A percentile compares a stretch with the other conserved stretches of the same genome.
These are phyloP conservation scores for Neogale vison DNA, from an alignment of 2,113 vertebrate species.

Conservation along the genomic window DNA sequence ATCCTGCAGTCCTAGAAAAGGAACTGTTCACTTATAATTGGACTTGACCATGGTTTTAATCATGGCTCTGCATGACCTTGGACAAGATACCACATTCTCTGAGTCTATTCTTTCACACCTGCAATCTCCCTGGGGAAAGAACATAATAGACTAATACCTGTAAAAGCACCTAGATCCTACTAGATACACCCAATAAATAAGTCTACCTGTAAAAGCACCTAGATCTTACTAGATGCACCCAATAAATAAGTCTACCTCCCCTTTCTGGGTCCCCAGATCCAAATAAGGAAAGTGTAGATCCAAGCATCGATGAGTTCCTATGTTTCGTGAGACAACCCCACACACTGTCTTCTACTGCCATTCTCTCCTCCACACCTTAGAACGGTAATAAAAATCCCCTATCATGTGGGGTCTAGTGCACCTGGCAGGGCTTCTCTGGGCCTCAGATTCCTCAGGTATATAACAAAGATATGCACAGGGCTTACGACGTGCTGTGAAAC, in stretches of 20 bases:
- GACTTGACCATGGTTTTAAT: not conserved
- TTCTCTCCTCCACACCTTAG: not conserved
- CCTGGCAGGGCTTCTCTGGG: not conserved
- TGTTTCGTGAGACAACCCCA: not conserved
- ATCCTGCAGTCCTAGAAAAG: not conserved
- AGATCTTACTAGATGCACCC: not conserved
- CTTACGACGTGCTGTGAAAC: not conserved
- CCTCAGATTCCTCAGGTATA: not conserved
- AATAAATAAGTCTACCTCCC: not conserved
- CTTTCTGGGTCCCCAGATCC: not conserved
- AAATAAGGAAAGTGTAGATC: not conserved
- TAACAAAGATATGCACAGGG: not conserved
- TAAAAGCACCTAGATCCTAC: not conserved
- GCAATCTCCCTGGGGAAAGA: not conserved
- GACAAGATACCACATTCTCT: not conserved
- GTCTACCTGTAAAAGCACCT: not conserved
- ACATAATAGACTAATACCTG: not conserved
- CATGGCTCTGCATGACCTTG: not conserved
- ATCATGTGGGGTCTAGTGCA: not conserved
- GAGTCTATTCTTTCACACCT: not conserved
- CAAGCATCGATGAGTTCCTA: not conserved
- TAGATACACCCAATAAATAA: not conserved
- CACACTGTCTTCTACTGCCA: fast-evolving
- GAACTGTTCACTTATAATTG: not conserved
- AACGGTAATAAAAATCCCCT: not conserved